These are phyloP conservation scores for Stegodyphus mimosarum DNA, from an alignment of 1,140 invertebrate genomes.

Conservation along the genomic window DNA sequence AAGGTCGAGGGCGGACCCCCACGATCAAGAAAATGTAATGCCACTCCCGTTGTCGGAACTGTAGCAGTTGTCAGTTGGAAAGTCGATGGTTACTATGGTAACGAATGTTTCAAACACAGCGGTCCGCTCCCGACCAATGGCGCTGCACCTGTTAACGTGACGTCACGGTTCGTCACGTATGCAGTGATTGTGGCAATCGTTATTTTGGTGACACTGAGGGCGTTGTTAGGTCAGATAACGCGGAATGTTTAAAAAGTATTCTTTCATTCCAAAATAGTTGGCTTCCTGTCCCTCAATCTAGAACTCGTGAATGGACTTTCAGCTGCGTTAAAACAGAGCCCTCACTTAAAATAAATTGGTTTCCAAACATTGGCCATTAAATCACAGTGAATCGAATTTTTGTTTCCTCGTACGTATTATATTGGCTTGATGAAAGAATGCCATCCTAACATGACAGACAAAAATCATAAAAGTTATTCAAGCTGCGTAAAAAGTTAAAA, in stretches of 20 bases:
- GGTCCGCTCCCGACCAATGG: slow-evolving; percentile 15
- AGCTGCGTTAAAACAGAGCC: too few species aligned
- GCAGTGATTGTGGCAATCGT: slow-evolving; percentile 48
- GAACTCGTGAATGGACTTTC: background rate
- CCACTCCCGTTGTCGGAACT: slow-evolving; percentile 14
- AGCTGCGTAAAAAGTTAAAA: too few species aligned
- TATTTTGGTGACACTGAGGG: slow-evolving; percentile 31
- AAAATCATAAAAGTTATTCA: too few species aligned
- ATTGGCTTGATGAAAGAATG: too few species aligned
- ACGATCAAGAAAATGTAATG: background rate
- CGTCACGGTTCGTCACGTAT: slow-evolving; percentile 48
- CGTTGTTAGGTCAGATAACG: background rate
- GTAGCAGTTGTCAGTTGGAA: slow-evolving; percentile 6
- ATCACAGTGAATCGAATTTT: too few species aligned
- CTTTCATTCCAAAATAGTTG: background rate
- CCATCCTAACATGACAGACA: too few species aligned
- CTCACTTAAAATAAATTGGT: too few species aligned
- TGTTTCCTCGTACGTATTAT: too few species aligned
- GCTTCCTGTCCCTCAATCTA: background rate
- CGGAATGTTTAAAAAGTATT: slow-evolving; percentile 20
- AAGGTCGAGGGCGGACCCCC: slow-evolving; percentile 40
- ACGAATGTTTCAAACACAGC: slow-evolving; percentile 49
- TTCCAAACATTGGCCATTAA: too few species aligned
- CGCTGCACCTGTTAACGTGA: slow-evolving; percentile 6
- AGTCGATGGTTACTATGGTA: slow-evolving; percentile 47